Evolutionary conservation across 2,113 vertebrate species (phyloP).

Genomic region (Tachysurus vachellii): DNA sequence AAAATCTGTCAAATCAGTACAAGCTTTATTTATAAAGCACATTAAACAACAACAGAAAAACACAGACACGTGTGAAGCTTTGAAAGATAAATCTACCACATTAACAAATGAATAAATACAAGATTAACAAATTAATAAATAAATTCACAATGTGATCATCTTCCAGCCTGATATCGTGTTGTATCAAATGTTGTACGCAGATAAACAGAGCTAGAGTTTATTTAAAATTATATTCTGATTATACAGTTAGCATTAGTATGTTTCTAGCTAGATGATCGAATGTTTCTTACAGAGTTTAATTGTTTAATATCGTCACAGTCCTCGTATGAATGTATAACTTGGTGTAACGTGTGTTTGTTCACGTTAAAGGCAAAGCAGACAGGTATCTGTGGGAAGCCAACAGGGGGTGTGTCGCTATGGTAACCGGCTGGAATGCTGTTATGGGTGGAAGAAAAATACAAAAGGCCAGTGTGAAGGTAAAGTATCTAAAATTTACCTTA

Average conservation of each 20-base stretch:
- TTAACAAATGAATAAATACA: neutral
- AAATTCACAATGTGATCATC: neutral
- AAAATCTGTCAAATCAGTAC: neutral
- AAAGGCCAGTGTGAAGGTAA: conserved; percentile 91
- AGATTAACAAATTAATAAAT: neutral
- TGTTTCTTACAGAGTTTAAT: neutral
- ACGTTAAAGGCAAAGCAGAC: conserved; percentile 66
- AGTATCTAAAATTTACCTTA: neutral
- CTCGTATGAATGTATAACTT: neutral
- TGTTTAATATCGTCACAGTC: neutral
- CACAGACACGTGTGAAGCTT: neutral
- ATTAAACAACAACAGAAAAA: neutral
- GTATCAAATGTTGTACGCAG: neutral
- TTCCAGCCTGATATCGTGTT: neutral
- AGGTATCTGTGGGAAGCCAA: conserved; percentile 69
- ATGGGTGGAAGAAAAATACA: conserved; percentile 88
- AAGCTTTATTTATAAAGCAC: neutral
- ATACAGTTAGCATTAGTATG: neutral
- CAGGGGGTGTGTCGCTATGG: conserved; percentile 88
- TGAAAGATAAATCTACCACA: neutral
- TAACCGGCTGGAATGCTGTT: conserved; percentile 86
- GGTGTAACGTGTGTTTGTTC: conserved; percentile 31
- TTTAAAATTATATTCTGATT: neutral
- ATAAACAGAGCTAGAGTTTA: neutral
- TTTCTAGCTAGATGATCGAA: neutral